Evolutionary conservation across 2,113 vertebrate species (phyloP), one percentile per base, ranked within the genome.

Genomic region (Paramisgurnus dabryanus): DNA sequence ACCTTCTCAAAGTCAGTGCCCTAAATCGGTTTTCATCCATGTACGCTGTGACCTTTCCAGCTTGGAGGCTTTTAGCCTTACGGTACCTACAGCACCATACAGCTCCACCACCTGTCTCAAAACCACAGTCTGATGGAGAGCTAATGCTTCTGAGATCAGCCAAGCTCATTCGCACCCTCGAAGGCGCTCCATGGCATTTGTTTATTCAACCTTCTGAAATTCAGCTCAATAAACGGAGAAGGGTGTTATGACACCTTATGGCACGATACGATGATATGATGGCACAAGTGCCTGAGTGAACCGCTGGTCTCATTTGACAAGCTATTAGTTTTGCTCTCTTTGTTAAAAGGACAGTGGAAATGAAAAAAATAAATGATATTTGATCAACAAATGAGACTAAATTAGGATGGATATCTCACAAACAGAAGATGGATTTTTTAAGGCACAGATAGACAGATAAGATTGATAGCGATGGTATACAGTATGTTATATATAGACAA

Each of bases 41-140:
- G 79, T 73, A 83, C 61, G 67, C 71, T 83, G 76, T 83, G 82
- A 85, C 84, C 84, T 85, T 85, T 85, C 63, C 80, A 81, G 82
- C 82, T 81, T 22, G 60, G 55, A 83, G 79, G 79, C 67, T 81
- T 84, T 82, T 82, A 84, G 83, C 83, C 58, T 63, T 82, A 22
- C 22, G 22, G 22, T 22, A 84, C 80, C 82, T 82, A 80, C 83
- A 65, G 83, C 83, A 72, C 80, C 83, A 78, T 70, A 82, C 75
- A 74, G 83, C 67, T 82, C 76, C 65, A 79, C 83, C 83, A 82
- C 80, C 83, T 84, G 83, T 77, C 82, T 76, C 27, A 70, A 67
- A 41, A 77, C 34, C 73, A 73, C 67, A 57, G 73, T 6, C 73
- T 70, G 67, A 66, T 50, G 22, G 67, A 40, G 78, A 73, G 67